Percentiles rank a stretch among this genome's conserved stretches.
These are phyloP conservation scores for Prionace glauca DNA, from an alignment of 2,797 vertebrate genomes.

Conservation along the genomic window DNA sequence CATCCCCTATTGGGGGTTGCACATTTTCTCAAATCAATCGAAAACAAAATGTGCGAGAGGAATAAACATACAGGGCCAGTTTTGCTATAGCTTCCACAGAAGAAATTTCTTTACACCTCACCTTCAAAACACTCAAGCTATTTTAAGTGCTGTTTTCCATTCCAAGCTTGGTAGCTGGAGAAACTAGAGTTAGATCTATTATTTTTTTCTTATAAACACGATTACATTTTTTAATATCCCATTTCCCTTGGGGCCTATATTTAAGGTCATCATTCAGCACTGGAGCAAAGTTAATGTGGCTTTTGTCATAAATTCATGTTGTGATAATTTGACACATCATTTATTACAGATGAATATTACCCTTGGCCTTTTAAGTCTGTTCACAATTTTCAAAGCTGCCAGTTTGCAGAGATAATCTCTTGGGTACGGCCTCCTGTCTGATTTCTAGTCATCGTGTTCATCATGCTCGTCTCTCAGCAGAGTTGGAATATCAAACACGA, in stretches of 20 bases:
- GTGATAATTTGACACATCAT: slow-evolving; percentile 30
- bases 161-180: not conserved
- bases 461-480: not conserved
- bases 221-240: slow-evolving; percentile 18
- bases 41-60: not conserved
- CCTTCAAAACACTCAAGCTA: not conserved
- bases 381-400: not conserved
- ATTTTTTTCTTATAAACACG: slow-evolving; percentile 22
- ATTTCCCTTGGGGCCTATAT: not conserved
- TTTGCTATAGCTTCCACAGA: not conserved
- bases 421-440: not conserved
- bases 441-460: not conserved
- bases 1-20: not conserved
- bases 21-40: not conserved
- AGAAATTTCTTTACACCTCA: not conserved
- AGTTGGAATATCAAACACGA: not conserved
- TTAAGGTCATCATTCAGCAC: not conserved
- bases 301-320: slow-evolving; percentile 19
- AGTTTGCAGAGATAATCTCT: not conserved
- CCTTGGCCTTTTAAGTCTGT: not conserved
- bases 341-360: slow-evolving; percentile 6
- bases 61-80: not conserved
- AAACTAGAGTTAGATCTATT: not conserved
- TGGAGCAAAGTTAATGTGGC: slow-evolving; percentile 14
- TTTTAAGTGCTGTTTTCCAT: not conserved